A percentile compares a stretch with the other conserved stretches of the same genome.
phyloP scores from a whole-genome alignment of 2,888 invertebrate species.

The Zygothrica quintamaculata region DNA sequence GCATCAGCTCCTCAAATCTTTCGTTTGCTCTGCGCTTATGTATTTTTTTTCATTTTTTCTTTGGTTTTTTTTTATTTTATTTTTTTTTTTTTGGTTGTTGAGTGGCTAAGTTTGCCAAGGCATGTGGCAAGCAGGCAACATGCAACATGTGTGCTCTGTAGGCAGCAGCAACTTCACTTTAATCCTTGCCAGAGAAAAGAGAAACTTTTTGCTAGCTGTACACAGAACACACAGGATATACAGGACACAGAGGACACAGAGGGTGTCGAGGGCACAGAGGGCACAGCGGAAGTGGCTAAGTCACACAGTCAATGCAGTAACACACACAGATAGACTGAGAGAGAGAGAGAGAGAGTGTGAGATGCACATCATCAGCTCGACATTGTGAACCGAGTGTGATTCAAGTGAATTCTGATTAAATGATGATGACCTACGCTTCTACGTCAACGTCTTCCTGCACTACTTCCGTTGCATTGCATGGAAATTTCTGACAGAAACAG shows the following conservation, averaged over 20 bases:
- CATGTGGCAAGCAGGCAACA: conserved; percentile 18
- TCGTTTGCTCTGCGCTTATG: conserved; percentile 47
- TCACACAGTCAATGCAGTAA: no score
- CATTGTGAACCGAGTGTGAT: conserved; percentile 2
- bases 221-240: no score
- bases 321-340: not conserved
- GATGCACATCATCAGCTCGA: not conserved
- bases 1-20: conserved; percentile 60
- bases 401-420: conserved; percentile 40
- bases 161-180: conserved; percentile 35
- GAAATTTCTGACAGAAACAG: not conserved
- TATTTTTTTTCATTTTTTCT: conserved; percentile 35
- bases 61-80: conserved; percentile 42
- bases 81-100: conserved; percentile 38
- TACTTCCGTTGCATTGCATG: no score
- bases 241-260: no score
- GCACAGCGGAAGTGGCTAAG: no score
- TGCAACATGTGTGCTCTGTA: conserved; percentile 68
- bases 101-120: conserved; percentile 59
- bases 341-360: no score
- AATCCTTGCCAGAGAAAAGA: conserved; percentile 37
- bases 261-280: no score
- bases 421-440: conserved; percentile 50
- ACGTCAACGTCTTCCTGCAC: conserved; percentile 24
- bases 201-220: conserved; percentile 21